These are phyloP conservation scores for Ornithorhynchus anatinus DNA, from an alignment of 2,113 vertebrate genomes.

Conservation along the genomic window DNA sequence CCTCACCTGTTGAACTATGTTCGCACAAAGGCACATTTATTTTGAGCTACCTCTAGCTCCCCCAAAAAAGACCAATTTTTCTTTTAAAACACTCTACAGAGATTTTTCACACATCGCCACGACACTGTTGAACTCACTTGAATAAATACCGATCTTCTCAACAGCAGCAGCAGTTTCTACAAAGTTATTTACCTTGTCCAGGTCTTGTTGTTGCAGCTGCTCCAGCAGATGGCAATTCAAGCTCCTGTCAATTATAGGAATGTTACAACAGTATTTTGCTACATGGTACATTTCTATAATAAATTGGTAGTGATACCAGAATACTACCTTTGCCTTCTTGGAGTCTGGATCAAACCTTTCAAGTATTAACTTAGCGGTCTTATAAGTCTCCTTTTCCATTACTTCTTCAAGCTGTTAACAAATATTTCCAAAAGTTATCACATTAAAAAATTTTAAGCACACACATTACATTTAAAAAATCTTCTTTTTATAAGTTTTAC, in stretches of 20 bases:
- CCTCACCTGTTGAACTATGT: conserved; percentile 8
- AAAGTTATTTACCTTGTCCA: conserved; percentile 89
- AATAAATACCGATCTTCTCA: conserved; percentile 59
- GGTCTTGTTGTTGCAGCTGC: conserved; percentile 83
- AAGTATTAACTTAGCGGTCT: conserved; percentile 96
- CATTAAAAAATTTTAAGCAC: conserved; percentile 15
- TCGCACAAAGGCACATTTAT: not conserved
- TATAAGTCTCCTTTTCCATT: conserved; percentile 98
- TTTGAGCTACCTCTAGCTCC: no score
- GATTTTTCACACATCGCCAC: conserved; percentile 37
- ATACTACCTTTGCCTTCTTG: conserved; percentile 85
- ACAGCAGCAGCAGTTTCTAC: conserved; percentile 66
- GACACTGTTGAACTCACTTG: conserved; percentile 58
- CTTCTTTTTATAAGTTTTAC: conserved; percentile 18
- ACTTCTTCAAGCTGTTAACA: conserved; percentile 93
- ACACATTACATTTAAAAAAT: not conserved
- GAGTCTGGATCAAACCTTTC: conserved; percentile 97
- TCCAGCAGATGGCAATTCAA: conserved; percentile 80
- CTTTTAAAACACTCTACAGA: conserved; percentile 24
- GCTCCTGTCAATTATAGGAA: conserved; percentile 78
- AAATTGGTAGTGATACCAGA: conserved; percentile 41
- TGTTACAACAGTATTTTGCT: conserved; percentile 51
- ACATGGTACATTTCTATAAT: conserved; percentile 31
- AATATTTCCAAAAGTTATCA: conserved; percentile 46
- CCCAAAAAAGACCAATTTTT: no score